A percentile compares a stretch with the other conserved stretches of the same genome.
These are phyloP conservation scores for Papilio protenor DNA, from an alignment of 2,888 invertebrate genomes.

Conservation along the genomic window DNA sequence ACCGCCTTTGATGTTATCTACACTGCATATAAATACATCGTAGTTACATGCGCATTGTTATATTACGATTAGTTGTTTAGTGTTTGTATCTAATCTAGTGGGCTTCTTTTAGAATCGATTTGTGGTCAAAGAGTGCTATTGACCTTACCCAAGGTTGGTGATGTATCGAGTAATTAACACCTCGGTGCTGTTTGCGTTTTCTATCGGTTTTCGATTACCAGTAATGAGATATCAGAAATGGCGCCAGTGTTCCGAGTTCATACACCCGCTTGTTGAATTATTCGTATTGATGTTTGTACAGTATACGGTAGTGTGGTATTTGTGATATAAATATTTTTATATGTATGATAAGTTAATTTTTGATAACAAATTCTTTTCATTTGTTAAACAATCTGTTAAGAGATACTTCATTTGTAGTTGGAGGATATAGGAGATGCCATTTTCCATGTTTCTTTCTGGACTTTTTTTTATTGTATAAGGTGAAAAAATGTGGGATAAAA, in stretches of 20 bases:
- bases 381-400: not conserved
- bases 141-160: constrained; percentile 69
- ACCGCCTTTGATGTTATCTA: constrained; percentile 81
- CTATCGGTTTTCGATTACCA: constrained; percentile 39
- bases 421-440: not conserved
- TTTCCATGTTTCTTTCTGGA: not conserved
- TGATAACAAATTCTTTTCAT: not conserved
- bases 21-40: constrained; percentile 61
- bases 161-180: constrained; percentile 68
- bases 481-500: constrained; percentile 2
- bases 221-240: constrained; percentile 43
- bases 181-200: constrained; percentile 58
- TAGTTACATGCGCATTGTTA: constrained; percentile 49
- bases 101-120: constrained; percentile 41
- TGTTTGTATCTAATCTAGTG: constrained; percentile 50
- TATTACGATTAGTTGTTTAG: constrained; percentile 45
- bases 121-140: constrained; percentile 59
- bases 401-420: not conserved
- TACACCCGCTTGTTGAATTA: constrained; percentile 25
- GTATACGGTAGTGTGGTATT: constrained; percentile 4
- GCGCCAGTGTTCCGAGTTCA: constrained; percentile 44
- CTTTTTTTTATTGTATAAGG: not conserved
- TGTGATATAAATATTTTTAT: not conserved
- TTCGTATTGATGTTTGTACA: constrained; percentile 17
- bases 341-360: not conserved